Base-by-base conservation (phyloP, 2,797 vertebrate species). In the Gallirallus australis region DNA sequence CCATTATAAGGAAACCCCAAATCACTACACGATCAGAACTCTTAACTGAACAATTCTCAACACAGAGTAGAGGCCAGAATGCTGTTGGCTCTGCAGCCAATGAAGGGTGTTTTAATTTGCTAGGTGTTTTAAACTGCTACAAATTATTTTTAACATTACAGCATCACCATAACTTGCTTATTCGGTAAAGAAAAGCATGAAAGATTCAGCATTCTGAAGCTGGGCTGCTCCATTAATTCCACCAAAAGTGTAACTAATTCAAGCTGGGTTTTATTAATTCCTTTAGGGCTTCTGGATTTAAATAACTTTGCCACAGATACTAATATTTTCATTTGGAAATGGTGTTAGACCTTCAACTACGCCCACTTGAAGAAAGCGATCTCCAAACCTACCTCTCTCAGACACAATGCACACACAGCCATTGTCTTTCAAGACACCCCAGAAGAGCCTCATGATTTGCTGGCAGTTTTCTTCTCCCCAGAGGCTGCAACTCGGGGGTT, bases 1-100 rank as follows among this genome's bases (percentile, higher is more conserved):
- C 60, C 6, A 2, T 30, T 77, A 82, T 11, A 13, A 90, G 35
- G n/a, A 93, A 90, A 86, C 28, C 13, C 35, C 50, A 12, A 94
- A 59, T 56, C 88, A 77, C n/a, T 54, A 66, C 57, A 52, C 37
- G 69, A 33, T 37, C 14, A 70, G 31, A 93, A 80, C 39, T 47
- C 61, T 48, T 40, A 72, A 70, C 85, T 12, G 31, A 71, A 64
- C 27, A 78, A 53, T 33, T 83, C 24, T 48, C 40, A 73, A 7
- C 12, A 42, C 3, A 33, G 48, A 65, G 24, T 5, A 86, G 31
- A 66, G 17, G 35, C 16, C 61, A 57, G 63, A 50, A 75, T 12
- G 20, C 40, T 75, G 52, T 33, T 35, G 82, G 82, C 24, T 77
- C 68, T 66, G 45, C 76, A 86, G 64, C 69, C 77, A 90, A n/a